Evolutionary conservation across 2,113 vertebrate species (phyloP).

Genomic region (Orientallactaga bullata): DNA sequence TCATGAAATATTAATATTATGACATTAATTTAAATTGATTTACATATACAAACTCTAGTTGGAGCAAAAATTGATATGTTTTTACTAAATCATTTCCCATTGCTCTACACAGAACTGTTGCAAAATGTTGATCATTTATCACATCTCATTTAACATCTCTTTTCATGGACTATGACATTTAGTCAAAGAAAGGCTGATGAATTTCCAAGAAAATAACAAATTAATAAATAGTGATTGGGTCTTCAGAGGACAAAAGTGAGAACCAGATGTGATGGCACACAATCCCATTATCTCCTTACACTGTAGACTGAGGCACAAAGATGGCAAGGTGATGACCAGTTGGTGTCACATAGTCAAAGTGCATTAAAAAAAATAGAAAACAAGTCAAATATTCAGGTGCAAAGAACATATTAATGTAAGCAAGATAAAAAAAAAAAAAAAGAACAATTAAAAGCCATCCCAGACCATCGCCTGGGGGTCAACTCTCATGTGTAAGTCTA

Average conservation of each 20-base stretch:
- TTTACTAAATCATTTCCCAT: conserved; percentile 9
- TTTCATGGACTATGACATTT: neutral
- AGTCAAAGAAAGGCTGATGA: conserved; percentile 6
- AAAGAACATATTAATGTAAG: neutral
- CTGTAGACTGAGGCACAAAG: neutral
- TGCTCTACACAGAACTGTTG: neutral
- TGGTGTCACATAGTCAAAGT: neutral
- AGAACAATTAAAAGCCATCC: no score
- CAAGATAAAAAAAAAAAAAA: neutral
- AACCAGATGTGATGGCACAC: neutral
- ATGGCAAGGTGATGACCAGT: neutral
- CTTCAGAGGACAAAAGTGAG: neutral
- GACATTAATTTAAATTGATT: conserved; percentile 58
- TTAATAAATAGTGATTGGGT: neutral
- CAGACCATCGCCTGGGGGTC: neutral
- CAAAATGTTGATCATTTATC: neutral
- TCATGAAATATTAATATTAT: no score
- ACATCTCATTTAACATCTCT: neutral
- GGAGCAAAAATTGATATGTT: neutral
- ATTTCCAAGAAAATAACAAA: conserved; percentile 11
- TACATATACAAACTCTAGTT: neutral
- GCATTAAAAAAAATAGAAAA: neutral
- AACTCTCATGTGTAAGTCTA: neutral
- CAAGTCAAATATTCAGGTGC: neutral
- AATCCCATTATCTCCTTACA: neutral